Conservation (phyloP, 1,140 invertebrate species). For the Ridgeia piscesae region DNA sequence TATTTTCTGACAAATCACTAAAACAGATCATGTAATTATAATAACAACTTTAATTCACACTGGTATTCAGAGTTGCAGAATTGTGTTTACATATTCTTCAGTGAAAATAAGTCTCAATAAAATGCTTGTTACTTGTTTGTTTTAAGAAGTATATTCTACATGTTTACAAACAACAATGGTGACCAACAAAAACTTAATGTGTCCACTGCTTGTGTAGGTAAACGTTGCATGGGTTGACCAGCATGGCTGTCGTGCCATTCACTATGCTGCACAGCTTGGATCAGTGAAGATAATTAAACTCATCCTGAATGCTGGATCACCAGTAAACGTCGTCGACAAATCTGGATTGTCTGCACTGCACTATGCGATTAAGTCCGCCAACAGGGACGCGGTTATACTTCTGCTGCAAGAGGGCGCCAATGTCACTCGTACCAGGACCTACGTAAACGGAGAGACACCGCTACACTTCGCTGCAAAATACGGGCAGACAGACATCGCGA, state of each 20-base stretch:
- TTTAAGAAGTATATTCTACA: neutral
- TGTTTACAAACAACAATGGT: neutral
- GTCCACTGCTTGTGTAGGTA: neutral
- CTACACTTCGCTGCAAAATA: constrained; percentile 10
- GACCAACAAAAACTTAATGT: neutral
- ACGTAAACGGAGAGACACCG: neutral
- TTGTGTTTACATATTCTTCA: no score
- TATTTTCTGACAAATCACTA: neutral
- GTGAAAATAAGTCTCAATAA: no score
- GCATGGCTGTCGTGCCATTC: neutral
- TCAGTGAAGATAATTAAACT: constrained; percentile 12
- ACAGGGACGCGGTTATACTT: neutral
- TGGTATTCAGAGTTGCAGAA: no score
- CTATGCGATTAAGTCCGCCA: constrained; percentile 7
- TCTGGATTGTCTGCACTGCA: constrained; percentile 6
- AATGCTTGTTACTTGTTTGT: neutral
- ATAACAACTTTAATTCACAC: no score
- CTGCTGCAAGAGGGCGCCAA: constrained; percentile 14
- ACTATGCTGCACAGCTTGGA: constrained; percentile 4
- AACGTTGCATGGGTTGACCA: neutral
- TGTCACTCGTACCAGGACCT: neutral
- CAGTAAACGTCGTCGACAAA: neutral
- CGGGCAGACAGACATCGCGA: neutral
- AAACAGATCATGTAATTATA: neutral
- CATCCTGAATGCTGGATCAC: constrained; percentile 10